Evolutionary conservation across 2,797 vertebrate species (phyloP), one percentile per base, ranked within the genome.

Genomic region (Enteromius viviparus): DNA sequence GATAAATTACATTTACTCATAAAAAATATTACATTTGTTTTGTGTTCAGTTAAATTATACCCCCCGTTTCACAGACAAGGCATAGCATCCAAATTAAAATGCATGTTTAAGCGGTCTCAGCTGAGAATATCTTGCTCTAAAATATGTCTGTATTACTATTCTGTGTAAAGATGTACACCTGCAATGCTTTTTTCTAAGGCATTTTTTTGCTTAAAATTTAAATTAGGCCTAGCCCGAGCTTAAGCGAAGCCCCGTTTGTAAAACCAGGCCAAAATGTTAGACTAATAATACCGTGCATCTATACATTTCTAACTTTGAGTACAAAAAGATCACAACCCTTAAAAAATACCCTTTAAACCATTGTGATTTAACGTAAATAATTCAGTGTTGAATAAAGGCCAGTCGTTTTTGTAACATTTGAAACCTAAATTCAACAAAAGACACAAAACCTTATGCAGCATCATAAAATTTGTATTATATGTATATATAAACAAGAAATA

Each of bases 391-490:
- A 37, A 51, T 49, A 8, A 26, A 72, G 42, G 11, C 78, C 62
- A 23, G 21, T 23, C 26, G 14, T 72, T 78, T 92, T 93, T 34
- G 7, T 37, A 65, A 37, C 32, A 37, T 9, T 5, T n/a, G 11
- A 37, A n/a, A 66, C 12, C 6, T 32, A 49, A 15, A 23, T 11
- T n/a, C 55, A 65, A 4, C 0, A 8, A 21, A 64, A 12, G 0
- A 29, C 23, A 29, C 23, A 11, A 80, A 80, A 11, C 29, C 12
- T 3, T 1, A 4, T 29, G 12, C 40, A 47, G 40, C 45, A 6
- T 26, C 21, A 62, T 12, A 47, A 3, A 2, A 32, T 6, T 34
- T 6, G 34, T 34, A 34, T 34, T 34, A 34, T 80, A 23, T 60
- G 71, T 80, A 6, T 6, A 37, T 37, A 37, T 53, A 71, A 14